Evolutionary conservation across 2,797 vertebrate species (phyloP), one percentile per base, ranked within the genome.

Genomic region (Xerus rutilus): DNA sequence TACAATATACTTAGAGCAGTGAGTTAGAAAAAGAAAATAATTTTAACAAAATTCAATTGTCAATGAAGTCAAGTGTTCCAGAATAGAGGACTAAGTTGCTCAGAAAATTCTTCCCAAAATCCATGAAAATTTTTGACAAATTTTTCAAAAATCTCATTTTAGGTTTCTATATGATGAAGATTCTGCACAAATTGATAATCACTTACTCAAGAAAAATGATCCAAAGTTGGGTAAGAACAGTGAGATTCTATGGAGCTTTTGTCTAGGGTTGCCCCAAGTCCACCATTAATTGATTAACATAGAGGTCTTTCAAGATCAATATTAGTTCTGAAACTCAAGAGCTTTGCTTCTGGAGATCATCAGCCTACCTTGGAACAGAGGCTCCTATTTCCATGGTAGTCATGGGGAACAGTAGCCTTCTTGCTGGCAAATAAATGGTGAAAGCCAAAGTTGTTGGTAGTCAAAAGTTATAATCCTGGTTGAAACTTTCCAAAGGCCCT

Each of bases 281-380:
- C 7, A n/a, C 3, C 25, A 11, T 4, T 14, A 2, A 4, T 2
- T 15, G 5, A 8, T 28, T 11, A 32, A 14, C 18, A 72, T 1
- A 28, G 14, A n/a, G 1, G 2, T 15, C 13, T 67, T 10, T 30
- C 3, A 52, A 45, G 28, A 69, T 4, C 3, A 30, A 3, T 2
- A 8, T 6, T 28, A 39, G 25, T 14, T 67, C 11, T 57, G 57
- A 21, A 32, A 43, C 11, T 0, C 52, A 82, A 7, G 9, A 23
- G 4, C 25, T 54, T 32, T 86, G 49, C 13, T n/a, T n/a, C 81
- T 47, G 39, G 47, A 21, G 7, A 25, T 11, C 7, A 25, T 12
- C 17, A 30, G 32, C 18, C 18, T 25, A 39, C 20, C 47, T 43
- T 39, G 15, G 13, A 30, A 14, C 2, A 59, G 23, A 32, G 6